Evolutionary conservation across 1,140 invertebrate genomes (phyloP).

Genomic region (Lethrus apterus): DNA sequence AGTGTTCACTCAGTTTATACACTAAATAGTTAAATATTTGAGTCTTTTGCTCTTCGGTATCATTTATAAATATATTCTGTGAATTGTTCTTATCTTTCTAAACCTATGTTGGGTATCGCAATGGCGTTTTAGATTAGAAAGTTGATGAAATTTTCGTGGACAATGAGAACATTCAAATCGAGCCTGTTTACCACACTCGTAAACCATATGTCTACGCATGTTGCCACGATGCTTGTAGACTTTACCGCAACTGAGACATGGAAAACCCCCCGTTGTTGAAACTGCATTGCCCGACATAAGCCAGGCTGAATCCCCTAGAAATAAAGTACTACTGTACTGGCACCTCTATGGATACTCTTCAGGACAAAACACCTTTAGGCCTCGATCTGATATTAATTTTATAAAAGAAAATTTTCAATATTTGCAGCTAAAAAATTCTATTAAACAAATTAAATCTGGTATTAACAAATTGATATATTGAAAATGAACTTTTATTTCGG

Average conservation of each 20-base stretch:
- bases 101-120: constrained; percentile 15
- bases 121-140: constrained; percentile 38
- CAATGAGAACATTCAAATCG: constrained; percentile 43
- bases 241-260: constrained; percentile 40
- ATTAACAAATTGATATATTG: no score
- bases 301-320: constrained; percentile 30
- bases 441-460: no score
- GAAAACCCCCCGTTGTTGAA: constrained; percentile 29
- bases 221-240: constrained; percentile 48
- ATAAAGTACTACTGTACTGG: constrained; percentile 38
- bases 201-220: constrained; percentile 28
- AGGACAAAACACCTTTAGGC: not conserved
- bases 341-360: constrained; percentile 2
- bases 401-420: no score
- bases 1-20: no score
- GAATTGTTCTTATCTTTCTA: constrained; percentile 4
- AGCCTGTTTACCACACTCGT: constrained; percentile 43
- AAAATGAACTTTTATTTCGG: no score
- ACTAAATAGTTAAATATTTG: no score
- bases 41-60: no score
- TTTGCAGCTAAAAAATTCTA: no score
- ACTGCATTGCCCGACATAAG: constrained; percentile 11
- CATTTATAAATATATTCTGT: no score
- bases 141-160: constrained; percentile 44
- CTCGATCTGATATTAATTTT: constrained; percentile 10